Base-by-base conservation (phyloP, 2,888 invertebrate species). In the Drosophila macrospina region DNA sequence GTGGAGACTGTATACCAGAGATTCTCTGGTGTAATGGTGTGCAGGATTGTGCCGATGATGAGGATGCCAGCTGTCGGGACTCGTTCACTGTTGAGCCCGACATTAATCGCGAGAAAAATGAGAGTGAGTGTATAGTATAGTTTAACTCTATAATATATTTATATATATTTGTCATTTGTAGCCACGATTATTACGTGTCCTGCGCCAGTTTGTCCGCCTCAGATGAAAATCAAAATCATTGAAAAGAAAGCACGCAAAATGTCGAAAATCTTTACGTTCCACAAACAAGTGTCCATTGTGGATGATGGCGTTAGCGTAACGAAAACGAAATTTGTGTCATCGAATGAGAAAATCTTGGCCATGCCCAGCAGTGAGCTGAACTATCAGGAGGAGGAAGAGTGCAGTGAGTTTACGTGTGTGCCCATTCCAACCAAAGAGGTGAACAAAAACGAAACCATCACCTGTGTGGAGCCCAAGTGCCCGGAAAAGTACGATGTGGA, bases 31-130 rank as follows among this genome's bases (percentile, higher is more conserved):
- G 97, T 89, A 95, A 97, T 89, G 97, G 96, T 0, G 92, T 96
- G 0, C 93, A 94, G 70, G 95, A 97, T 91, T 97, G 97, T 83
- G 95, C 96, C 0, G 97, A 97, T 86, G 97, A 97, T 90, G 97
- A 97, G 91, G 91, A 92, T 10, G 92, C 94, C 2, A 92, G 94
- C 62, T 97, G 97, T 82, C 86, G 48, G 5, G 76, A 90, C 36
- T 75, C 78, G 1, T 86, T 90, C 16, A 74, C 77, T 0, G 80
- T 91, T 0, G 63, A 75, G n/a, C 87, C 70, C 4, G 84, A 87
- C 0, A 78, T 91, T 1, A 76, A 83, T 0, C 88, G 66, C 5
- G 91, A 80, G 24, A 75, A 72, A 26, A 90, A 85, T 45, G 83
- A 90, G 47, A 86, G 90, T 90, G 50, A 73, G 90, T 70, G 1